Evolutionary conservation across 2,797 vertebrate genomes (phyloP).

Genomic region (Spinus pinus): DNA sequence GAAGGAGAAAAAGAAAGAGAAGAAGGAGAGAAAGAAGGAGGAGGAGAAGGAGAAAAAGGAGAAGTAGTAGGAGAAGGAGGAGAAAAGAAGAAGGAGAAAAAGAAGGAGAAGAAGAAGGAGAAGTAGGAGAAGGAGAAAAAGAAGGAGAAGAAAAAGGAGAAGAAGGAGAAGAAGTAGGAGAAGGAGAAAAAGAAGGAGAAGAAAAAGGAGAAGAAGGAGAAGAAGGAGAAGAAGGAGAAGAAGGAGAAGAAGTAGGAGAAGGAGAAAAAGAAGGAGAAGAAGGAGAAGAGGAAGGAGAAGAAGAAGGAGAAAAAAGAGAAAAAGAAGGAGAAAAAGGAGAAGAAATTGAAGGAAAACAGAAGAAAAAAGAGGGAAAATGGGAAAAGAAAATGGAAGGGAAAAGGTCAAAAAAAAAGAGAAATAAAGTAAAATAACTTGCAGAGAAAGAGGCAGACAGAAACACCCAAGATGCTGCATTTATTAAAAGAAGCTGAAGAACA

Average conservation of each 20-base stretch:
- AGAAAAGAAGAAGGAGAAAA: fast-evolving
- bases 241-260: too few species aligned
- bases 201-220: too few species aligned
- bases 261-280: not conserved
- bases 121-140: fast-evolving
- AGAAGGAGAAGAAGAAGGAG: fast-evolving
- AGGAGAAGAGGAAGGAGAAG: too few species aligned
- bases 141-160: too few species aligned
- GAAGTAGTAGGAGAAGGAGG: fast-evolving
- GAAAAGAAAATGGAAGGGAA: fast-evolving
- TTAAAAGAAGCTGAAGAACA: not conserved
- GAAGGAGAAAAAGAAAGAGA: not conserved
- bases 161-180: too few species aligned
- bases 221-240: not conserved
- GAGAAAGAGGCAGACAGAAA: not conserved
- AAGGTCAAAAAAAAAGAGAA: fast-evolving
- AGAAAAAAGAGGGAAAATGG: not conserved
- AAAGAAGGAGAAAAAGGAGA: too few species aligned
- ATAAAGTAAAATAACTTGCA: not conserved
- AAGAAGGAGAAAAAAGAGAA: too few species aligned
- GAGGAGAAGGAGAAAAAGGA: fast-evolving
- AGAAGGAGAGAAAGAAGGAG: too few species aligned
- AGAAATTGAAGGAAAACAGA: too few species aligned
- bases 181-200: too few species aligned
- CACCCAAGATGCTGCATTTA: not conserved